These are phyloP conservation scores for Pseudomugil gertrudae DNA, from an alignment of 2,797 vertebrate genomes.

Conservation along the genomic window DNA sequence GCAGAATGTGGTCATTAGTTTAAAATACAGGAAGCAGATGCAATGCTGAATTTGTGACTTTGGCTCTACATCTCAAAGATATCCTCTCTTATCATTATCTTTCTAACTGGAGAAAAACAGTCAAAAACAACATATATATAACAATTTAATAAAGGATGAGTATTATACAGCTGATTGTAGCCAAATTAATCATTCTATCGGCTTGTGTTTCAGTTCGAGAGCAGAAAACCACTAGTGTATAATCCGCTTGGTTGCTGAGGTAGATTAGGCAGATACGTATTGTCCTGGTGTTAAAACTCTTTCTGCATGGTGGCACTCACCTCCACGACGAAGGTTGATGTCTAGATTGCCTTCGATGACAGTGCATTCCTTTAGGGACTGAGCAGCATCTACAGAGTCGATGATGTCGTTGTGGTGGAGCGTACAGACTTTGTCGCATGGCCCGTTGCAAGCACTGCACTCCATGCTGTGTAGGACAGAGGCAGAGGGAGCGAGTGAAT, in stretches of 20 bases:
- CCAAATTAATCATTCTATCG: conserved; percentile 10
- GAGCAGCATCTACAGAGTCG: conserved; percentile 94
- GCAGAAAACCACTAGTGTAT: neutral
- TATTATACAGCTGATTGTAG: conserved; percentile 7
- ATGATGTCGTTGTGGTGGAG: conserved; percentile 87
- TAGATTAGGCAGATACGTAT: neutral
- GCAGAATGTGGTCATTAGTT: conserved; percentile 60
- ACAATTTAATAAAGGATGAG: conserved; percentile 3
- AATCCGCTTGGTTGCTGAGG: conserved; percentile 7
- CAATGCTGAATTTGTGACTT: conserved; percentile 40
- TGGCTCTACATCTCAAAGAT: conserved; percentile 24
- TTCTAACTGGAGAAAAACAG: conserved; percentile 17
- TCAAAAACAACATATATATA: conserved; percentile 18
- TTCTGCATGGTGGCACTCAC: conserved; percentile 82
- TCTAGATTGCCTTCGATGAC: conserved; percentile 93
- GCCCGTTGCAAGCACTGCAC: conserved; percentile 93
- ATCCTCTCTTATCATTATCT: conserved; percentile 19
- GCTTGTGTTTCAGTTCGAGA: neutral
- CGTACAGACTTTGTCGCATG: conserved; percentile 92
- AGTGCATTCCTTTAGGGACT: conserved; percentile 94
- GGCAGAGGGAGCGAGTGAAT: conserved; percentile 6
- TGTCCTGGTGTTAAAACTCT: neutral
- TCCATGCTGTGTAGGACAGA: conserved; percentile 85
- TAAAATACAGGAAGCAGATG: conserved; percentile 44
- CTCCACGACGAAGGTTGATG: conserved; percentile 96